These are phyloP conservation scores for Octomys mimax DNA, from an alignment of 2,797 vertebrate species.

Conservation along the genomic window DNA sequence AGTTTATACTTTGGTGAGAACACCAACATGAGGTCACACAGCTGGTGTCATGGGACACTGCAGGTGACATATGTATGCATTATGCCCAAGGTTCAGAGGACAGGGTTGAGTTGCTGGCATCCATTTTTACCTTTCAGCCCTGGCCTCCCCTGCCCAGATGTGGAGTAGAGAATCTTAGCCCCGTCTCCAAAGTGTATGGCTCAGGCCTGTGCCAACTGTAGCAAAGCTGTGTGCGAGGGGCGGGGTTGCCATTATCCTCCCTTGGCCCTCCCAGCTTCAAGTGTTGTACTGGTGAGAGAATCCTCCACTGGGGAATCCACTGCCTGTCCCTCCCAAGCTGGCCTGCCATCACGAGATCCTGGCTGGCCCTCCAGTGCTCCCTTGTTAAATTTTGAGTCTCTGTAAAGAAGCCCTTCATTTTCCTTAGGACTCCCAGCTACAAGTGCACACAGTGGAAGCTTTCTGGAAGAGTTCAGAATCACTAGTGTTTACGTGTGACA, in stretches of 20 bases:
- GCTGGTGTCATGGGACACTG: not conserved
- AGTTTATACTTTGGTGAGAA: not conserved
- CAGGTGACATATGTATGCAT: not conserved
- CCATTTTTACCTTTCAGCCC: not conserved
- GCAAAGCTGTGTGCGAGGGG: not conserved
- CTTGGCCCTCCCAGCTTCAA: too few species aligned
- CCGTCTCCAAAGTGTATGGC: not conserved
- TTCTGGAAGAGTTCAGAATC: not conserved
- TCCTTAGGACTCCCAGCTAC: not conserved
- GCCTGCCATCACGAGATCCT: not conserved
- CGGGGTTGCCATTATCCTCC: not conserved
- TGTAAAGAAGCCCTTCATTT: not conserved
- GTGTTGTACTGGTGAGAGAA: not conserved
- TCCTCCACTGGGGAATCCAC: not conserved
- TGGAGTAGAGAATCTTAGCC: not conserved
- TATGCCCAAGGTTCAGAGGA: not conserved
- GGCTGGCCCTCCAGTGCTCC: not conserved
- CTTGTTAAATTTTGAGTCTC: not conserved
- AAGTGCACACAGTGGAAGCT: slow-evolving; percentile 2
- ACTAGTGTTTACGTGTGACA: not conserved
- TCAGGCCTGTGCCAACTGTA: not conserved
- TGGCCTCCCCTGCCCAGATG: not conserved
- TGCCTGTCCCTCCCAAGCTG: not conserved
- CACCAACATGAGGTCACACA: not conserved
- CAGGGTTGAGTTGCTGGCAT: not conserved